Conservation (phyloP, 2,113 vertebrate genomes). For the Lucifuga dentata region DNA sequence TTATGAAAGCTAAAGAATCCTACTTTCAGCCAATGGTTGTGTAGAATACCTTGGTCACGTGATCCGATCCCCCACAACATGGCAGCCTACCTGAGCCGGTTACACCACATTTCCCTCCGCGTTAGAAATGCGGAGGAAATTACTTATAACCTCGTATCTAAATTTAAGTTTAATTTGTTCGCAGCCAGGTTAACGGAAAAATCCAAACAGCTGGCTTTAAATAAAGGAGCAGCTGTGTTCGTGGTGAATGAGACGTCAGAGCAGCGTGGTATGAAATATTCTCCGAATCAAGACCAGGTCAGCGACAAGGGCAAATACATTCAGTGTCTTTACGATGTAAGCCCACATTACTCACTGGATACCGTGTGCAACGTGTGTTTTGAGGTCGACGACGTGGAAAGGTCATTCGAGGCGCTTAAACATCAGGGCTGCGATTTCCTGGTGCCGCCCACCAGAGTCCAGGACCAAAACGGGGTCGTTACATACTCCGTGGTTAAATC, state of each 20-base stretch:
- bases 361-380: constrained; percentile 93
- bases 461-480: constrained; percentile 80
- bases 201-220: constrained; percentile 87
- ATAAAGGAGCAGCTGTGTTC: constrained; percentile 85
- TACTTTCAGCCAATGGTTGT: no score
- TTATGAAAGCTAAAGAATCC: no score
- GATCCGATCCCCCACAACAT: constrained; percentile 73
- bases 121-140: constrained; percentile 82
- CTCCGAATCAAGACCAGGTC: background rate
- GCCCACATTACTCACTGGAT: constrained; percentile 77
- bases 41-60: no score
- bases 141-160: constrained; percentile 80
- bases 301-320: fast-evolving
- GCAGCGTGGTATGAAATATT: constrained; percentile 8
- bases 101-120: constrained; percentile 91
- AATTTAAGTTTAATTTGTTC: constrained; percentile 87
- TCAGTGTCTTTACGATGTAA: constrained; percentile 82
- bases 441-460: constrained; percentile 84
- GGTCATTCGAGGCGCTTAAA: constrained; percentile 77
- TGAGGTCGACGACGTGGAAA: constrained; percentile 86
- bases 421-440: constrained; percentile 83
- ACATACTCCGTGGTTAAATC: constrained; percentile 87
- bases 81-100: constrained; percentile 84
- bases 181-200: constrained; percentile 79
- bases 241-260: constrained; percentile 84